Percentiles rank a stretch among this genome's conserved stretches.
Evolutionary conservation across 1,140 invertebrate species (phyloP).

Genomic region (Bradysia coprophila): DNA sequence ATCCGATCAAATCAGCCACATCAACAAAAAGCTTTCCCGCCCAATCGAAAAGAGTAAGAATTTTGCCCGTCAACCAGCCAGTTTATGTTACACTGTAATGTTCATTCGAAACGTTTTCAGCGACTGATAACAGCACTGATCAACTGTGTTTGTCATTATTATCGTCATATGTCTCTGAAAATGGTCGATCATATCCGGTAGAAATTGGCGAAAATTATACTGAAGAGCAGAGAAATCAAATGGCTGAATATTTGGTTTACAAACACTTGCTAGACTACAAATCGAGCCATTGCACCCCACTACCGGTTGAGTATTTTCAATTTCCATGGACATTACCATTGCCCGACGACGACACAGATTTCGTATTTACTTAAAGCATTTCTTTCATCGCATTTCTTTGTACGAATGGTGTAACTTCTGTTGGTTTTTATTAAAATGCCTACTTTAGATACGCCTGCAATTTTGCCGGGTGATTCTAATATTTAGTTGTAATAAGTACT

Average conservation of each 20-base stretch:
- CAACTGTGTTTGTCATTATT: slow-evolving; percentile 32
- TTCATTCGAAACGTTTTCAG: slow-evolving; percentile 1
- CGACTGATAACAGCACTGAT: slow-evolving; percentile 1
- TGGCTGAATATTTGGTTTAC: slow-evolving; percentile 40
- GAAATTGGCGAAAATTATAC: slow-evolving; percentile 35
- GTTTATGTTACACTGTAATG: background rate
- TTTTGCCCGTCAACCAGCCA: background rate
- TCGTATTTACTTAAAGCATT: background rate
- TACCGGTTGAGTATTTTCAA: slow-evolving; percentile 48
- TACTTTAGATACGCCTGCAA: too few relatives aligned
- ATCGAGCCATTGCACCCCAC: slow-evolving; percentile 68
- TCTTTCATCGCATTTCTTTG: too few relatives aligned
- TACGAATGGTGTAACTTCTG: too few relatives aligned
- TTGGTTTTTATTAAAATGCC: too few relatives aligned
- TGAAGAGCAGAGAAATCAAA: slow-evolving; percentile 28
- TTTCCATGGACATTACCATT: slow-evolving; percentile 26
- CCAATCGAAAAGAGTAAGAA: slow-evolving; percentile 10
- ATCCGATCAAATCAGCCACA: slow-evolving; percentile 25
- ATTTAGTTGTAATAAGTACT: too few relatives aligned
- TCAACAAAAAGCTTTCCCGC: slow-evolving; percentile 12
- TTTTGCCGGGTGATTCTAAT: too few relatives aligned
- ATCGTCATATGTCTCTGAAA: slow-evolving; percentile 32
- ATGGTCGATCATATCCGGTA: slow-evolving; percentile 37
- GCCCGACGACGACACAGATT: background rate
- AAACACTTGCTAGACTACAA: slow-evolving; percentile 74